Conservation (phyloP, 2,113 vertebrate species). For the Patagioenas fasciata region DNA sequence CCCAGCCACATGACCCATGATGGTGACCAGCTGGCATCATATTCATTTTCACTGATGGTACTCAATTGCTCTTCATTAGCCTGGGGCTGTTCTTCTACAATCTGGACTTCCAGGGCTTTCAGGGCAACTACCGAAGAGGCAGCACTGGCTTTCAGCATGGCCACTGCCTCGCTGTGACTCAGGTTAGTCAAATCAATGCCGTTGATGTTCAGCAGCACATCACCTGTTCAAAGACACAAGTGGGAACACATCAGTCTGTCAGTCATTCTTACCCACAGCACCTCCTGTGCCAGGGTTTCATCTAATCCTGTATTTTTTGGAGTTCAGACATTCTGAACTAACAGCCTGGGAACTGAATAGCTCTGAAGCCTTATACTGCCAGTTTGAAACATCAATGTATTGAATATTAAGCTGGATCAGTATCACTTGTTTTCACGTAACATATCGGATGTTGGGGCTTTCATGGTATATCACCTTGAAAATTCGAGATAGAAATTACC, state of each 20-base stretch:
- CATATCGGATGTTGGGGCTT: not conserved
- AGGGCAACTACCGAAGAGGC: constrained; percentile 87
- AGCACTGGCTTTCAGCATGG: constrained; percentile 94
- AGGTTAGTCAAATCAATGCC: constrained; percentile 92
- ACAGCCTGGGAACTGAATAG: not conserved
- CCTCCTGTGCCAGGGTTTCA: not conserved
- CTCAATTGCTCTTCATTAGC: constrained; percentile 79
- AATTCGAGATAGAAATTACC: not conserved
- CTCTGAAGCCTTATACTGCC: not conserved
- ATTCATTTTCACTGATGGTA: constrained; percentile 88
- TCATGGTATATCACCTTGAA: not conserved
- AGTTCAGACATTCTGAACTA: not conserved
- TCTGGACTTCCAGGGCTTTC: constrained; percentile 90
- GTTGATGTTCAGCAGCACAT: constrained; percentile 93
- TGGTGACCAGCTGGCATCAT: constrained; percentile 94
- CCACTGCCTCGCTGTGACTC: constrained; percentile 95
- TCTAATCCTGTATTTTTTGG: not conserved
- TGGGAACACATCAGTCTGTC: not conserved
- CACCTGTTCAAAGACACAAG: constrained; percentile 75
- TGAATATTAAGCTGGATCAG: not conserved
- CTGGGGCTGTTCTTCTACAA: constrained; percentile 82
- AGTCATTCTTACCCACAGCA: not conserved
- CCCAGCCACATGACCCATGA: constrained; percentile 99
- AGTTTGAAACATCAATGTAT: not conserved
- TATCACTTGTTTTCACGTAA: not conserved